Evolutionary conservation across 2,113 vertebrate species (phyloP), one percentile per base, ranked within the genome.

Genomic region (Passer montanus): DNA sequence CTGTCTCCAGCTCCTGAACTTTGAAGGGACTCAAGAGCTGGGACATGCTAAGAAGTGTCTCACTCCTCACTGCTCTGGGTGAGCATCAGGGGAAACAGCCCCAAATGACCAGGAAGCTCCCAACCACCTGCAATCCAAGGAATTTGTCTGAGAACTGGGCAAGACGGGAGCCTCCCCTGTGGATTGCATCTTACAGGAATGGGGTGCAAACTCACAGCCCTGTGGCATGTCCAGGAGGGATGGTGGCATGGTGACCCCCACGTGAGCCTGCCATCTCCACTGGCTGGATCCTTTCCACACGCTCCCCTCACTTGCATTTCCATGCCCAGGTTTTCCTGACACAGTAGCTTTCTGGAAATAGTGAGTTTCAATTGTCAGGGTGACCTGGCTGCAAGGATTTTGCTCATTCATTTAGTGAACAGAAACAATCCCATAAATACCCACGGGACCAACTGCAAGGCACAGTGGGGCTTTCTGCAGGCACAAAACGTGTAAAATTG

Each of bases 181-280:
- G 2, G 37, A 13, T 62, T 3, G 0, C 27, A 43, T 46, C 28
- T 27, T 7, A 5, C 0, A 15, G 41, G 28, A 64, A 37, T 11
- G 55, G 63, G 20, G 19, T 69, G 27, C 26, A 56, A 55, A 33
- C 2, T 13, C 46, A 19, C 13, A 44, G 31, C 15, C 53, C 63
- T 21, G 37, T 0, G 0, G 27, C 0, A 0, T 50, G 47, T 6
- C 35, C 4, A 3, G 49, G 52, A 66, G 69, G n/a, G 58, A 3
- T 41, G 44, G 21, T 1, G 1, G 27, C 11, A 4, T 35, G 49
- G 24, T 63, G 62, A 46, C 18, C 15, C 46, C 20, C 46, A 21
- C 0, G 1, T 5, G 9, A 70, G 6, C 37, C 44, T 30, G 14
- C 19, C n/a, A 4, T 5, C 31, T 52, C 31, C 44, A 5, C 75